Evolutionary conservation across 2,797 vertebrate species (phyloP).

Genomic region (Pseudotriccus pelzelni): DNA sequence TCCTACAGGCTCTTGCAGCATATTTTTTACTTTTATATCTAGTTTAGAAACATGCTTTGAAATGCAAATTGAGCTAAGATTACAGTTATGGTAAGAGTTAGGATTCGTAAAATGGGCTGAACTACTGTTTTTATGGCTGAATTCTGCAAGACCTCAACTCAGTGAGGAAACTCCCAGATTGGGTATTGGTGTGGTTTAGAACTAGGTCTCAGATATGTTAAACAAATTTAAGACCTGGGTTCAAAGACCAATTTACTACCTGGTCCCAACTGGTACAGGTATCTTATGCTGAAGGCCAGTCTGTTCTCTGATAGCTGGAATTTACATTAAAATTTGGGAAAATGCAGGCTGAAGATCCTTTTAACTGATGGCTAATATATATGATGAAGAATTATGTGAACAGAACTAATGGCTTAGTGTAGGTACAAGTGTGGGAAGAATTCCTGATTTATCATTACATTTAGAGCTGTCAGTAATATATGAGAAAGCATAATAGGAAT

Average conservation of each 20-base stretch:
- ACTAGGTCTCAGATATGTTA: neutral
- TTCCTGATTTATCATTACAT: neutral
- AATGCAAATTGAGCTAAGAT: neutral
- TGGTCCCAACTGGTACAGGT: neutral
- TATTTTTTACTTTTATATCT: neutral
- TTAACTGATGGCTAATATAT: neutral
- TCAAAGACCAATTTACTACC: neutral
- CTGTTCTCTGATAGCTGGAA: neutral
- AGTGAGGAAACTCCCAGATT: neutral
- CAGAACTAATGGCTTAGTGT: neutral
- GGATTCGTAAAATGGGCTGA: neutral
- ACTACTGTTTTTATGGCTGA: neutral
- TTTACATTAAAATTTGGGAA: neutral
- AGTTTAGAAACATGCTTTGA: neutral
- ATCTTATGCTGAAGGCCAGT: neutral
- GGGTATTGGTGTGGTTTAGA: neutral
- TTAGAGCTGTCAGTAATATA: neutral
- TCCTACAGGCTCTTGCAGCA: neutral
- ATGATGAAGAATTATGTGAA: neutral
- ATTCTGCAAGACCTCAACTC: neutral
- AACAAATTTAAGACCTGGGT: neutral
- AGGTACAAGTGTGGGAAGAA: neutral
- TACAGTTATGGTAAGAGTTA: neutral
- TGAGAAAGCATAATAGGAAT: neutral
- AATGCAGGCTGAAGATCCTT: neutral